These are phyloP conservation scores for Meles meles DNA, from an alignment of 2,113 vertebrate species.

Conservation along the genomic window DNA sequence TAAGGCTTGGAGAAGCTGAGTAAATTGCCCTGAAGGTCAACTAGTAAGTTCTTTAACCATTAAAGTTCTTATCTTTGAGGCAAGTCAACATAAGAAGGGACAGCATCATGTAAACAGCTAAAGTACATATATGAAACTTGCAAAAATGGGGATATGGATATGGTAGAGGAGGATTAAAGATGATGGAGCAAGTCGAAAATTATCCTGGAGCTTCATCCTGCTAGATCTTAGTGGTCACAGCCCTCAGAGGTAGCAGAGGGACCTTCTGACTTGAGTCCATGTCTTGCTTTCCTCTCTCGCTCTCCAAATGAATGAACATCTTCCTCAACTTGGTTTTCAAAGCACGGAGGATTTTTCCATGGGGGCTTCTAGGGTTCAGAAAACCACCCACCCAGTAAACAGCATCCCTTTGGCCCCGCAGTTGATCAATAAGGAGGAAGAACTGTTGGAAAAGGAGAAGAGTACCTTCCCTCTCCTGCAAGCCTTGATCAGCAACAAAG, in stretches of 20 bases:
- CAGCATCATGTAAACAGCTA: neutral
- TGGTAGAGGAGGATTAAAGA: neutral
- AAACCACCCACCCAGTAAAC: neutral
- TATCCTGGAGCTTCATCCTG: neutral
- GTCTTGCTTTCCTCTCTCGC: neutral
- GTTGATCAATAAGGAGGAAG: conserved; percentile 92
- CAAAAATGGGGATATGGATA: neutral
- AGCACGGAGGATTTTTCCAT: neutral
- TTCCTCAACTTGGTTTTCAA: neutral
- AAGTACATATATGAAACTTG: neutral
- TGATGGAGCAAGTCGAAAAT: neutral
- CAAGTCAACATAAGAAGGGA: neutral
- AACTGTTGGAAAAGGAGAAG: conserved; percentile 86
- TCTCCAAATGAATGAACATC: neutral
- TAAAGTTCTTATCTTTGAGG: neutral
- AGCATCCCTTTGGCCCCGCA: conserved; percentile 61
- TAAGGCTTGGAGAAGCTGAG: neutral
- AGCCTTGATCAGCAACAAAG: conserved; percentile 83
- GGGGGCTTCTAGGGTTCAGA: neutral
- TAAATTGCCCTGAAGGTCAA: neutral
- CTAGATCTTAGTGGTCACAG: neutral
- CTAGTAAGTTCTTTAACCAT: conserved; percentile 5
- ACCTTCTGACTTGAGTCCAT: neutral
- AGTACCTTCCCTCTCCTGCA: conserved; percentile 89
- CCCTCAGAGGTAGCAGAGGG: neutral